These are phyloP conservation scores for Istiophorus platypterus DNA, from an alignment of 2,113 vertebrate species.

Conservation along the genomic window DNA sequence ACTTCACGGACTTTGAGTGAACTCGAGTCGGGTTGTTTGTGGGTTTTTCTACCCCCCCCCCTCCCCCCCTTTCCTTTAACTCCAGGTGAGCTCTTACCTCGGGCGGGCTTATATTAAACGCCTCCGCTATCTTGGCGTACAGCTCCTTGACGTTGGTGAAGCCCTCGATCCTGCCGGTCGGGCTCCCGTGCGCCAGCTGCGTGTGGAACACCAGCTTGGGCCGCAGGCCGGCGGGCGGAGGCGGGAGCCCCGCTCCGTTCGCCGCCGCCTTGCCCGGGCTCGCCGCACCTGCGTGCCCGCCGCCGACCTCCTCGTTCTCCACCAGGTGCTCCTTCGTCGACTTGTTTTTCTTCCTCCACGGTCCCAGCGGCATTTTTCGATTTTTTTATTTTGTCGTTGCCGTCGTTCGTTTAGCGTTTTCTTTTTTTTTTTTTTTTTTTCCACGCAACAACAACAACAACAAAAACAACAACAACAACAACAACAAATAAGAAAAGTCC, in stretches of 20 bases:
- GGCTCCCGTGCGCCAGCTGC: slow-evolving; percentile 94
- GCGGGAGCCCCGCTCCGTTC: slow-evolving; percentile 75
- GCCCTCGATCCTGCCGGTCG: slow-evolving; percentile 90
- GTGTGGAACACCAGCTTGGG: slow-evolving; percentile 90
- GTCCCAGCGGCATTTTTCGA: slow-evolving; percentile 89
- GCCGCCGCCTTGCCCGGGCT: slow-evolving; percentile 58
- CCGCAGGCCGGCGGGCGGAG: slow-evolving; percentile 75
- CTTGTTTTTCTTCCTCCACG: slow-evolving; percentile 87
- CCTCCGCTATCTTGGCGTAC: slow-evolving; percentile 88
- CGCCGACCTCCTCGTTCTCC: slow-evolving; percentile 85
- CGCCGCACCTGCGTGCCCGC: slow-evolving; percentile 75
- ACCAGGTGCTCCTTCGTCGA: slow-evolving; percentile 87
- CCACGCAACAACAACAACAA: background rate
- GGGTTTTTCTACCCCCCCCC: no score
- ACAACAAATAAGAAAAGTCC: no score
- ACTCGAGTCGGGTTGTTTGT: no score
- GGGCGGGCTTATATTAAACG: slow-evolving; percentile 84
- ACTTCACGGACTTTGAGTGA: slow-evolving; percentile 28
- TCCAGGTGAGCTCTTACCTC: slow-evolving; percentile 85
- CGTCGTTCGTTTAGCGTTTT: no score
- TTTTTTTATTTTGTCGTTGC: slow-evolving; percentile 60
- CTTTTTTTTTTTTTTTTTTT: slow-evolving; percentile 6
- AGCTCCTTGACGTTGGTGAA: slow-evolving; percentile 91
- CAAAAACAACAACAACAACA: no score
- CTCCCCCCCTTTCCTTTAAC: no score